phyloP scores from a whole-genome alignment of 1,140 invertebrate species.

The Oryzaephilus surinamensis region DNA sequence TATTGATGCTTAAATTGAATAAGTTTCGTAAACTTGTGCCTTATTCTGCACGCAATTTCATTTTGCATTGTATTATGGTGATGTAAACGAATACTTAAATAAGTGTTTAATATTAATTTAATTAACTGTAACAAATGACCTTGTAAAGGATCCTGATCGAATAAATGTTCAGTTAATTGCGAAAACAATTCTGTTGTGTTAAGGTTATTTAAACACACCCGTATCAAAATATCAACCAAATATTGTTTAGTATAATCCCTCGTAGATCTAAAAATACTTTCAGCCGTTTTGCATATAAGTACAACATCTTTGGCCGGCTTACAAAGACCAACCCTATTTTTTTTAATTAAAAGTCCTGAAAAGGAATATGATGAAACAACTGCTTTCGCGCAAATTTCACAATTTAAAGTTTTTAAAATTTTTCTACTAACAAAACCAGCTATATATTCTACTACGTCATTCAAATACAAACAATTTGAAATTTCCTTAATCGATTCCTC shows the following conservation, averaged over 20 bases:
- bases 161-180: neutral
- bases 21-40: too few species aligned
- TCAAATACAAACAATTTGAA: neutral
- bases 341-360: slow-evolving; percentile 2
- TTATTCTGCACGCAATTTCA: slow-evolving; percentile 1
- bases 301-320: neutral
- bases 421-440: neutral
- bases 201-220: neutral
- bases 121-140: slow-evolving; percentile 4
- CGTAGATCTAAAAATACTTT: neutral
- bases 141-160: slow-evolving; percentile 1
- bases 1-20: slow-evolving; percentile 5
- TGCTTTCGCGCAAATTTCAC: neutral
- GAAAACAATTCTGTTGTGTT: neutral
- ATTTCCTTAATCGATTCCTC: neutral
- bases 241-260: neutral
- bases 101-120: slow-evolving; percentile 3
- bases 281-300: neutral
- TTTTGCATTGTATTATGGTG: neutral
- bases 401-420: neutral
- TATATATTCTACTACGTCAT: neutral
- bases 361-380: neutral
- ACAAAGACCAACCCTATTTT: neutral
- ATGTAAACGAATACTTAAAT: slow-evolving; percentile 3
- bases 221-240: neutral